These are phyloP conservation scores for Rhinatrema bivittatum DNA, from an alignment of 2,797 vertebrate genomes.

Conservation along the genomic window DNA sequence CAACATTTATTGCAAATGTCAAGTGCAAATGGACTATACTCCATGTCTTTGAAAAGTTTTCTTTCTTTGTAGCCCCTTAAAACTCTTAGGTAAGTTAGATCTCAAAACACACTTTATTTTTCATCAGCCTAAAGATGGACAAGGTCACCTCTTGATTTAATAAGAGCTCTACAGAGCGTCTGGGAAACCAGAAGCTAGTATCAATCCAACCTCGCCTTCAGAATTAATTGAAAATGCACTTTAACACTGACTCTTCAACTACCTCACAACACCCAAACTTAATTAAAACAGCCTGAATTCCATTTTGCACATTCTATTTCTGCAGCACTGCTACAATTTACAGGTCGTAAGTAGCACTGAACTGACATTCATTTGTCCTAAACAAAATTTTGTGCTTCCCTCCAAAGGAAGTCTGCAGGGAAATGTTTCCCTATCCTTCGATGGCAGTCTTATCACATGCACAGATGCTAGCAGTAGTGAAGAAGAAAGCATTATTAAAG, in stretches of 20 bases:
- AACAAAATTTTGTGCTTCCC: neutral
- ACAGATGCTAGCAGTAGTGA: neutral
- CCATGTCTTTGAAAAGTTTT: neutral
- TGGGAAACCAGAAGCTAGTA: constrained; percentile 16
- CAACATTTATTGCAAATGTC: too few relatives aligned
- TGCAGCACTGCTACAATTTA: constrained; percentile 9
- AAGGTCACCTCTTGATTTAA: constrained; percentile 19
- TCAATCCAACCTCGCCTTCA: constrained; percentile 16
- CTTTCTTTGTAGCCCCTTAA: neutral
- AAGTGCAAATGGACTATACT: too few relatives aligned
- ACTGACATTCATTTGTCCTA: neutral
- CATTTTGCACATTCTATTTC: neutral
- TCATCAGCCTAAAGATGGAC: constrained; percentile 6
- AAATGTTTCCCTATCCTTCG: neutral
- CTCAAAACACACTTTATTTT: constrained; percentile 1
- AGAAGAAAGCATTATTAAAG: constrained; percentile 6
- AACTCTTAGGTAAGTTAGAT: neutral
- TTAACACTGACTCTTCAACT: neutral
- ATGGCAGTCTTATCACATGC: neutral
- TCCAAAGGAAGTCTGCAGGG: neutral
- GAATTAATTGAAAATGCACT: constrained; percentile 30
- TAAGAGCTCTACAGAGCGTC: constrained; percentile 9
- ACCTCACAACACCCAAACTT: constrained; percentile 7
- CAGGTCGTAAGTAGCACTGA: constrained; percentile 1
- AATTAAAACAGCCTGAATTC: constrained; percentile 11